These are phyloP conservation scores for Oscheius sp. DNA, from an alignment of 2,888 invertebrate genomes.

Conservation along the genomic window DNA sequence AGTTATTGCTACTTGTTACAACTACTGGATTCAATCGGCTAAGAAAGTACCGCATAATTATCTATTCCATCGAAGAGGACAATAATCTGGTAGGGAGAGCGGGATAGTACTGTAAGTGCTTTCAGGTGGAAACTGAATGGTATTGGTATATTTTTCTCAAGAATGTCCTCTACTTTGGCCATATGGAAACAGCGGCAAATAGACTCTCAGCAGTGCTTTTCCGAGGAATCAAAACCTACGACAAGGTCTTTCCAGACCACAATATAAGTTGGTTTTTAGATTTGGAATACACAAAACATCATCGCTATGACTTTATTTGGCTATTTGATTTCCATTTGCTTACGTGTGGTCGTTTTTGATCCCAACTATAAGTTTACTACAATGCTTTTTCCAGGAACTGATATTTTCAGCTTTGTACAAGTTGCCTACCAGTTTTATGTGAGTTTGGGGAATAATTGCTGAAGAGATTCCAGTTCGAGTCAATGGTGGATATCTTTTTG, in stretches of 20 bases:
- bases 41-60: constrained; percentile 5
- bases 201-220: constrained; percentile 1
- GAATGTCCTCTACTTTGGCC: constrained; percentile 10
- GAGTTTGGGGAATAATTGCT: too few relatives aligned
- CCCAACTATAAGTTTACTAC: not conserved
- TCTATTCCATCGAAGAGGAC: not conserved
- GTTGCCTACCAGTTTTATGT: not conserved
- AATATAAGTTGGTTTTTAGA: not conserved
- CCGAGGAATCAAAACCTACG: not conserved
- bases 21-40: not conserved
- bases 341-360: not conserved
- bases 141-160: constrained; percentile 8
- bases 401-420: constrained; percentile 2
- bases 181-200: constrained; percentile 2
- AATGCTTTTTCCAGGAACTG: not conserved
- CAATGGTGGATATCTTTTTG: not conserved
- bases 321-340: not conserved
- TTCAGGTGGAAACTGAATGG: not conserved
- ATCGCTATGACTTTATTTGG: not conserved
- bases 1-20: not conserved
- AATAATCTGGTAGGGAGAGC: not conserved
- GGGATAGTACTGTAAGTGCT: constrained; percentile 1
- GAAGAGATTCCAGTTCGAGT: not conserved
- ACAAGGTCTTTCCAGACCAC: not conserved
- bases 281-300: constrained; percentile 2